Evolutionary conservation across 2,797 vertebrate species (phyloP), one percentile per base, ranked within the genome.

Genomic region (Trematomus bernacchii): DNA sequence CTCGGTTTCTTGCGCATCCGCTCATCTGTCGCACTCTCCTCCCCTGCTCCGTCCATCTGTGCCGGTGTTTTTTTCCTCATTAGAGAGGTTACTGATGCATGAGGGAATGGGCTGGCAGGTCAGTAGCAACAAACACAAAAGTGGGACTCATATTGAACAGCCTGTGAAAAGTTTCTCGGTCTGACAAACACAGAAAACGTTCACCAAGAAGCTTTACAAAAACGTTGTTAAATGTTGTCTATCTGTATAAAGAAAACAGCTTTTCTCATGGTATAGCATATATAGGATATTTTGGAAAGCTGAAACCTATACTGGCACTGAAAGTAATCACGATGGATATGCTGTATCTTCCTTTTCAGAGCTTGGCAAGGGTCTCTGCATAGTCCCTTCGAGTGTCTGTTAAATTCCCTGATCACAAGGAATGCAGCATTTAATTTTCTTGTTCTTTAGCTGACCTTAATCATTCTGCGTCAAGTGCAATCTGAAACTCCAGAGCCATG

Each of bases 81-180:
- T 94, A 94, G 77, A 78, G 80, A 51, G 73, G 66, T 77, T 80
- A 83, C 80, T 91, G 91, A 87, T 83, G 93, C 88, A 81, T 90
- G 83, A 78, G 84, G 69, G 73, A 90, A 83, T 66, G 72, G 77
- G 79, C 85, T 79, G 84, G 62, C 82, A 87, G 91, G 85, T 85
- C 91, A 83, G 73, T 50, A 46, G 50, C 57, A 73, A 80, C 84
- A 87, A 71, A 91, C 79, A 81, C 82, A 85, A n/a, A 44, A 82
- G 60, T 69, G 81, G 85, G 82, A 70, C 81, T 85, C 67, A 76
- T 76, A 83, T 77, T 62, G 73, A 89, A 70, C 65, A 37, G 90
- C 67, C 74, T 79, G 79, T 79, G 68, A 84, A 88, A 88, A 67
- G 70, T 68, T 77, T 83, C 55, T 59, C 33, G 10, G n/a, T 71